Evolutionary conservation across 2,113 vertebrate genomes (phyloP).

Genomic region (Nothocercus julius): DNA sequence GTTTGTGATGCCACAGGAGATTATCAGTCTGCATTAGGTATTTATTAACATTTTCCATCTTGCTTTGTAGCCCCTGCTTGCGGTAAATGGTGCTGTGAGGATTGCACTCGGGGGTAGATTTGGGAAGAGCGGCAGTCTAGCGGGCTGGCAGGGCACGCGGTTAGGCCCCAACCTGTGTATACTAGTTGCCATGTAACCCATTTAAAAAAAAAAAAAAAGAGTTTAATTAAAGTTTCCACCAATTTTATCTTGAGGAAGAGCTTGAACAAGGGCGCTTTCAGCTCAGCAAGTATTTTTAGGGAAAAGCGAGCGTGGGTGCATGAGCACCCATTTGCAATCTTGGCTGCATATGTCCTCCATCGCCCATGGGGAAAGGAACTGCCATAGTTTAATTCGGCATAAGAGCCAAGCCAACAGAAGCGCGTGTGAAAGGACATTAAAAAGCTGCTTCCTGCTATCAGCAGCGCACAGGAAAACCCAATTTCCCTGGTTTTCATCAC

Average conservation of each 20-base stretch:
- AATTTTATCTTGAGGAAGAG: not conserved
- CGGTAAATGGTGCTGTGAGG: not conserved
- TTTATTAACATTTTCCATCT: fast-evolving
- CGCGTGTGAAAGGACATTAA: not conserved
- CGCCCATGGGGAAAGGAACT: not conserved
- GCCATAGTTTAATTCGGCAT: fast-evolving
- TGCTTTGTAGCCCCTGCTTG: not conserved
- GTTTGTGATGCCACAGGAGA: not conserved
- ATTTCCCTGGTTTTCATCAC: fast-evolving
- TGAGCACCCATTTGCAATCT: not conserved
- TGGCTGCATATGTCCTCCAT: not conserved
- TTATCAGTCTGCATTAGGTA: fast-evolving
- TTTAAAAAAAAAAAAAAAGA: not conserved
- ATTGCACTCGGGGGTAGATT: not conserved
- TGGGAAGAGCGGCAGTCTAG: not conserved
- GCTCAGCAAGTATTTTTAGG: not conserved
- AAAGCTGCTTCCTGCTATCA: fast-evolving
- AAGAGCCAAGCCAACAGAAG: not conserved
- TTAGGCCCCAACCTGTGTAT: not conserved
- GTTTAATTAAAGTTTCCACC: not conserved
- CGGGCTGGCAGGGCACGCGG: not conserved
- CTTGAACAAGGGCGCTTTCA: not conserved
- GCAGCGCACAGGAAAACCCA: not conserved
- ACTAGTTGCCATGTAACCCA: not conserved
- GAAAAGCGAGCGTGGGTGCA: not conserved